Base-by-base conservation (phyloP, 2,113 vertebrate genomes). In the Pterocles orientalis region DNA sequence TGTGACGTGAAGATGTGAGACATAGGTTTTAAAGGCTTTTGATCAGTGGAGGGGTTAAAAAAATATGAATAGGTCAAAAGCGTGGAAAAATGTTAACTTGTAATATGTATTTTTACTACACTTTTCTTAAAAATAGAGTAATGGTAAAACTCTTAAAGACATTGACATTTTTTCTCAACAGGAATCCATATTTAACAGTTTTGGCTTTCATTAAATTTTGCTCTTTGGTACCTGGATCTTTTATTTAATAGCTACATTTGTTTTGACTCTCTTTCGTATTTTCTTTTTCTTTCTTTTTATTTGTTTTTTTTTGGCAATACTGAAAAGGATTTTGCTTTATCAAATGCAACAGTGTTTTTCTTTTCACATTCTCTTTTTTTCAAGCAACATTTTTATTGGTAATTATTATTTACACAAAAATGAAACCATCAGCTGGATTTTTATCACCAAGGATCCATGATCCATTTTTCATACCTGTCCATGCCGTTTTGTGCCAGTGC, bases 91-190 rank as follows among this genome's bases (percentile, higher is more conserved):
- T 98, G 97, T 98, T 98, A 97, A 98, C 97, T 98, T 98, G 98
- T 98, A 98, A 98, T 98, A 98, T 98, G 98, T 98, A 98, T 98
- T 98, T 98, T 98, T 98, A 98, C 96, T 98, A 98, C 98, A 98
- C 96, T 98, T 98, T 98, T 98, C 98, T 98, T 98, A 98, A 98
- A 98, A 98, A 98, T 97, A 98, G 97, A 98, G 94, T 96, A 98
- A 97, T 95, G 97, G 97, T 96, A 95, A 97, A 97, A 97, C 93
- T 98, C 97, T 97, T 96, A 93, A 97, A 97, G 97, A 98, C 95
- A 98, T 71, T 98, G 98, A 98, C 98, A 97, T 98, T 98, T 98
- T 97, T 98, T 98, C 98, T 98, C 98, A 98, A 97, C 96, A 97
- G 97, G 96, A 98, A 94, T 97, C 98, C 98, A 98, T 97, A 98